phyloP scores from a whole-genome alignment of 2,888 invertebrate species.

The Cylloceria caligata region DNA sequence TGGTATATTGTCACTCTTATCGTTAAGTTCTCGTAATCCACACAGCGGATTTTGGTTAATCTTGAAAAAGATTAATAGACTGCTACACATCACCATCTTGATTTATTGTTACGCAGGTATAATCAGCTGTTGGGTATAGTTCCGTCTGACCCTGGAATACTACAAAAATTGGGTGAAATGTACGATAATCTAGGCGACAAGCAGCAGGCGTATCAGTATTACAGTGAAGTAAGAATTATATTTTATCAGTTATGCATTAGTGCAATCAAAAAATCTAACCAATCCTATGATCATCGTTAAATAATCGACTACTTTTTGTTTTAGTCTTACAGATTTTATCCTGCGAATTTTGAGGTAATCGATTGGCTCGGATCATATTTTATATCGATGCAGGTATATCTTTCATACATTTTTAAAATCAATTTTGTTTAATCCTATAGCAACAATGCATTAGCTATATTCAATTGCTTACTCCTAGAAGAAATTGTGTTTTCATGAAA shows the following conservation, averaged over 20 bases:
- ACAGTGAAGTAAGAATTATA: slow-evolving; percentile 88
- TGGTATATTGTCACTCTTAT: slow-evolving; percentile 83
- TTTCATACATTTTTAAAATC: background rate
- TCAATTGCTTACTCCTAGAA: no score
- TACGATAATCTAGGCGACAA: slow-evolving; percentile 96
- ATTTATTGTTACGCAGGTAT: slow-evolving; percentile 84
- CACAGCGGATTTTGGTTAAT: slow-evolving; percentile 41
- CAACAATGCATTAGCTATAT: no score
- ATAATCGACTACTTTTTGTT: slow-evolving; percentile 80
- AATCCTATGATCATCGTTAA: no score
- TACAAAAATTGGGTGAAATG: slow-evolving; percentile 95
- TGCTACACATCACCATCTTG: background rate
- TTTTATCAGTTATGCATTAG: no score
- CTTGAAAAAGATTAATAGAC: slow-evolving; percentile 9
- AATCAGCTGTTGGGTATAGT: slow-evolving; percentile 92
- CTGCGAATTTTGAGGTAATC: slow-evolving; percentile 88
- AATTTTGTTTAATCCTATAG: no score
- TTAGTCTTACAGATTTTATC: slow-evolving; percentile 83
- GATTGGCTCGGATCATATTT: slow-evolving; percentile 96
- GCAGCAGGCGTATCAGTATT: slow-evolving; percentile 94
- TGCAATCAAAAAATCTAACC: no score
- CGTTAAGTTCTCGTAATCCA: slow-evolving; percentile 20
- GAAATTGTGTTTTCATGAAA: no score
- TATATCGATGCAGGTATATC: slow-evolving; percentile 90
- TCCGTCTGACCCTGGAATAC: slow-evolving; percentile 95